Evolutionary conservation across 1,140 invertebrate species (phyloP).

Genomic region (Lanistes nyassanus): DNA sequence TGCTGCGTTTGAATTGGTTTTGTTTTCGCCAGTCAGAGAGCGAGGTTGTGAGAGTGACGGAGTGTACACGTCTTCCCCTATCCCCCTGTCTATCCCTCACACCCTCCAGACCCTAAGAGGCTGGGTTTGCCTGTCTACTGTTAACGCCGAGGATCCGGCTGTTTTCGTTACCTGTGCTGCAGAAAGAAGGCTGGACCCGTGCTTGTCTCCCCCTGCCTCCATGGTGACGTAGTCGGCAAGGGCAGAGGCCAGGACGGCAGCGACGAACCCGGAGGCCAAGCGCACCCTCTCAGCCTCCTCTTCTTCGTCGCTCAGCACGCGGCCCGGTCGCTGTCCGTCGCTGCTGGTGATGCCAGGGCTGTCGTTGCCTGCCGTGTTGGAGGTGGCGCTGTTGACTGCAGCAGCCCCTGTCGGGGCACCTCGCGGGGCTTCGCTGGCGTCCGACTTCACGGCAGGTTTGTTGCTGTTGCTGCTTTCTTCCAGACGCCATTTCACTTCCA

Average conservation of each 20-base stretch:
- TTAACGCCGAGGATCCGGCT: no score
- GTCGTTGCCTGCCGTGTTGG: neutral
- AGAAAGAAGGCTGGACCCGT: constrained; percentile 2
- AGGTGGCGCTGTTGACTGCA: neutral
- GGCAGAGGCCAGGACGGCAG: constrained; percentile 36
- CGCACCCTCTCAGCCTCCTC: constrained; percentile 27
- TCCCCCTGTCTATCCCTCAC: no score
- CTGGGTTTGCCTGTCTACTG: no score
- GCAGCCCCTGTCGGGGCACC: neutral
- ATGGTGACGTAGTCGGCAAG: constrained; percentile 33
- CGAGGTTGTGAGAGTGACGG: no score
- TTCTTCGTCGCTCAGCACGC: constrained; percentile 22
- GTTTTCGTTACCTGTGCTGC: constrained; percentile 34
- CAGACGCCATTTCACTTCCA: constrained; percentile 27
- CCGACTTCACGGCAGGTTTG: neutral
- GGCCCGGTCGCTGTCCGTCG: neutral
- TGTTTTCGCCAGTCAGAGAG: no score
- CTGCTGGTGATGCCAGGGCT: neutral
- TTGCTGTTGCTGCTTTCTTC: constrained; percentile 19
- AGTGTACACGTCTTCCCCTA: no score
- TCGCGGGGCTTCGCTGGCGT: neutral
- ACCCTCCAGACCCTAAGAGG: no score
- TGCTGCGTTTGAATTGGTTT: no score
- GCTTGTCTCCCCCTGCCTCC: constrained; percentile 20
- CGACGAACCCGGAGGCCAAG: constrained; percentile 38